Conservation (phyloP, 2,113 vertebrate genomes). For the Solea senegalensis region DNA sequence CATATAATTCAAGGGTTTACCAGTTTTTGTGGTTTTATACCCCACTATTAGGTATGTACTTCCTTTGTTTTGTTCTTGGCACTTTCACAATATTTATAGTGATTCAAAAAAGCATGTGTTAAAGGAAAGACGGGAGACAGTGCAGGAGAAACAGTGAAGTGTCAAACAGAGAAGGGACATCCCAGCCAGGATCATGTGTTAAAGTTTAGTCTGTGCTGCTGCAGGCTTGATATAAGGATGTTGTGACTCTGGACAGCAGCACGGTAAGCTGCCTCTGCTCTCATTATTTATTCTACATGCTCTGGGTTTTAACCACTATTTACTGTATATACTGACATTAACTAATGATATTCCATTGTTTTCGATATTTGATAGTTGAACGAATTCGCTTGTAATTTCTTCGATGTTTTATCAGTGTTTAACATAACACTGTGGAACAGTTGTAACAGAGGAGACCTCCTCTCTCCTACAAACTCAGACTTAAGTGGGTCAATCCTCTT, state of each 20-base stretch:
- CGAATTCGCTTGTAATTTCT: not conserved
- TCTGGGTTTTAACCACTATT: not conserved
- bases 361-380: not conserved
- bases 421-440: not conserved
- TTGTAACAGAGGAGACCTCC: not conserved
- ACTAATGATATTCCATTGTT: not conserved
- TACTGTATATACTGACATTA: not conserved
- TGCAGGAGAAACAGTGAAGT: conserved; percentile 9
- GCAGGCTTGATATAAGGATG: conserved; percentile 17
- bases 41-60: conserved; percentile 15
- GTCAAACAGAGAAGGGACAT: conserved; percentile 34
- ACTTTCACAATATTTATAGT: not conserved
- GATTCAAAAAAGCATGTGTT: not conserved
- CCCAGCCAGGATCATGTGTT: conserved; percentile 46
- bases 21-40: not conserved
- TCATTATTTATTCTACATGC: not conserved
- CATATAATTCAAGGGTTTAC: not conserved
- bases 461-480: not conserved
- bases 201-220: conserved; percentile 33
- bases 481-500: not conserved
- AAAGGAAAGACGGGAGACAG: not conserved
- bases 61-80: not conserved
- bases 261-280: conserved; percentile 56
- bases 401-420: not conserved
- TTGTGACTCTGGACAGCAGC: conserved; percentile 38